Percentiles rank a stretch among this genome's conserved stretches.
Evolutionary conservation across 2,888 invertebrate genomes (phyloP).

Genomic region (Atrina japonica): DNA sequence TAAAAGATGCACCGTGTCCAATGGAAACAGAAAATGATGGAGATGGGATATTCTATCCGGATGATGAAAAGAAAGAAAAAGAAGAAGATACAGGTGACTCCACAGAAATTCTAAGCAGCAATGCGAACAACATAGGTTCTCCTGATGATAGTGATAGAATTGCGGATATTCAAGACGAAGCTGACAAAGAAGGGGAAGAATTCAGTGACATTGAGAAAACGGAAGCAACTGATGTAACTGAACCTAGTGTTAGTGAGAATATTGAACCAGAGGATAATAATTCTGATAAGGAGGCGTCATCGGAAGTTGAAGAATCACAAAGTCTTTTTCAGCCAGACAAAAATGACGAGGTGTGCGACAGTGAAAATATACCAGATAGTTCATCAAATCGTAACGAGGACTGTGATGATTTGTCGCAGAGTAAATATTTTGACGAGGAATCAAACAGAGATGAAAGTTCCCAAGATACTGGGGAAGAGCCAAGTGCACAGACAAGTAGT

Average conservation of each 20-base stretch:
- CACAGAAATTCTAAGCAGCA: background rate
- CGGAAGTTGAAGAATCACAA: background rate
- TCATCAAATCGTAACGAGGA: background rate
- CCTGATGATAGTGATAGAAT: background rate
- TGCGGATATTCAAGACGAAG: background rate
- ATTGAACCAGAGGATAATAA: background rate
- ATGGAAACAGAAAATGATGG: background rate
- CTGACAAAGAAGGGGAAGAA: slow-evolving; percentile 4
- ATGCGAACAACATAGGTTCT: background rate
- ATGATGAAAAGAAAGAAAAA: slow-evolving; percentile 9
- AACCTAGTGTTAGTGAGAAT: background rate
- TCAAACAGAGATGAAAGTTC: slow-evolving; percentile 8
- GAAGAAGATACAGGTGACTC: background rate
- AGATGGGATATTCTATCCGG: background rate
- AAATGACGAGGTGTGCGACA: slow-evolving; percentile 5
- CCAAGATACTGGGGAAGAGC: background rate
- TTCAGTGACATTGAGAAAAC: background rate
- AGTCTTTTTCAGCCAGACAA: background rate
- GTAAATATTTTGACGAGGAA: background rate
- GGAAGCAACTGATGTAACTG: slow-evolving; percentile 11
- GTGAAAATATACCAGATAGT: slow-evolving; percentile 6
- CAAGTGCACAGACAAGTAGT: background rate
- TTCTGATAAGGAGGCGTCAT: slow-evolving; percentile 6
- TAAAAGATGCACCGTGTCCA: background rate
- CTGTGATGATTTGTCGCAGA: too few relatives aligned